Percentiles rank a stretch among this genome's conserved stretches.
Conservation (phyloP, 2,888 invertebrate genomes). For the Nysson spinosus region DNA sequence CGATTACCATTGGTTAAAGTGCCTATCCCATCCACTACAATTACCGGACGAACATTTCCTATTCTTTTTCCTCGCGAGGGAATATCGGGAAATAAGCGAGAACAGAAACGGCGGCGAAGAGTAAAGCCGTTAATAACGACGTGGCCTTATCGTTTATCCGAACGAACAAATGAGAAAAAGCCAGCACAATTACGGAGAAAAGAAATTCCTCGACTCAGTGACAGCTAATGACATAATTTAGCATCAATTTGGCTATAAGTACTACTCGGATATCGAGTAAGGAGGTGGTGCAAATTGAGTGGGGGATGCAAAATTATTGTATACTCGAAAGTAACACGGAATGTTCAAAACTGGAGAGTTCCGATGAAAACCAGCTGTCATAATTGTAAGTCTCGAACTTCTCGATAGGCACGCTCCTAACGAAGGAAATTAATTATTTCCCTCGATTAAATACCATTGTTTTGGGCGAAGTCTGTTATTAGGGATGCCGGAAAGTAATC, state of each 20-base stretch:
- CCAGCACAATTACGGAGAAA: slow-evolving; percentile 30
- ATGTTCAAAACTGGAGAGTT: slow-evolving; percentile 31
- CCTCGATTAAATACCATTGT: slow-evolving; percentile 31
- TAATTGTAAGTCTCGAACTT: slow-evolving; percentile 32
- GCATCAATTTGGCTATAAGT: slow-evolving; percentile 16
- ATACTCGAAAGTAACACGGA: not conserved
- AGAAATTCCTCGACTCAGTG: slow-evolving; percentile 14
- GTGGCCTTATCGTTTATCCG: slow-evolving; percentile 33
- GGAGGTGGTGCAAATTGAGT: not conserved
- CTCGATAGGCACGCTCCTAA: slow-evolving; percentile 27
- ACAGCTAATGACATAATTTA: slow-evolving; percentile 39
- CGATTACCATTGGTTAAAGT: slow-evolving; percentile 24
- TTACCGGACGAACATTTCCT: slow-evolving; percentile 32
- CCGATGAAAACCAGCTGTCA: slow-evolving; percentile 38
- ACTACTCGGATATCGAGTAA: not conserved
- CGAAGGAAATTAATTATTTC: slow-evolving; percentile 50
- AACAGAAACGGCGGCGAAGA: slow-evolving; percentile 15
- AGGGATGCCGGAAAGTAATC: no score
- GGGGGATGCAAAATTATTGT: slow-evolving; percentile 31
- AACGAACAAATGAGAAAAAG: slow-evolving; percentile 11
- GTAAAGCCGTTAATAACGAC: slow-evolving; percentile 32
- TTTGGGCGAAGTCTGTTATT: no score
- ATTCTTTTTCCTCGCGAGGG: slow-evolving; percentile 19
- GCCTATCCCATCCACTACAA: slow-evolving; percentile 22
- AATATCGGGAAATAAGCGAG: slow-evolving; percentile 30